These are phyloP conservation scores for Xestia xanthographa DNA, from an alignment of 2,888 invertebrate species.

Conservation along the genomic window DNA sequence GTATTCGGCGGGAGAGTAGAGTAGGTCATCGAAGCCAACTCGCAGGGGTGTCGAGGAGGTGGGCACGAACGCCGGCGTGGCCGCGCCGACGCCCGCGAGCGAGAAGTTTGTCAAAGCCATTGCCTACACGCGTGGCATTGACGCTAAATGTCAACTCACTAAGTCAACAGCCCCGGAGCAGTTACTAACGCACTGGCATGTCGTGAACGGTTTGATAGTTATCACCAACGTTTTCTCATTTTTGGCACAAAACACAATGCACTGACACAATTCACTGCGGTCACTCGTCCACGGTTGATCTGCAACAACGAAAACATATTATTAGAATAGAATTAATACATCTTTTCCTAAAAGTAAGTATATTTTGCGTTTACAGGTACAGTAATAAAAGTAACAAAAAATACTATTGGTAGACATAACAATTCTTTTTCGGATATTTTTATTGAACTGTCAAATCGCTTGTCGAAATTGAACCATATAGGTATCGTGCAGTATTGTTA, in stretches of 20 bases:
- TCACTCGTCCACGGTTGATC: constrained; percentile 74
- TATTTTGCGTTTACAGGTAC: background rate
- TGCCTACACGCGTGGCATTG: constrained; percentile 83
- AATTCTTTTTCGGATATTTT: constrained; percentile 5
- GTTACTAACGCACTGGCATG: constrained; percentile 82
- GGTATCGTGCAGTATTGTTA: constrained; percentile 71
- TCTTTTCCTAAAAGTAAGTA: background rate
- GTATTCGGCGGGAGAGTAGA: constrained; percentile 85
- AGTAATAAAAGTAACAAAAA: background rate
- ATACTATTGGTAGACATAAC: background rate
- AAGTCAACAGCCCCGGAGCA: constrained; percentile 75
- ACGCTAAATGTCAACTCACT: constrained; percentile 82
- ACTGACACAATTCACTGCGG: constrained; percentile 78
- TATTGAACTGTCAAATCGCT: constrained; percentile 24
- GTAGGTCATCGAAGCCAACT: constrained; percentile 83
- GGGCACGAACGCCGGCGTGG: constrained; percentile 80
- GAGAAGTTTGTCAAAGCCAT: constrained; percentile 89
- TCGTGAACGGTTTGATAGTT: constrained; percentile 76
- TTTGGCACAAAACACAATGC: constrained; percentile 77
- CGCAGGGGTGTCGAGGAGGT: constrained; percentile 81
- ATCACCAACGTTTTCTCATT: constrained; percentile 79
- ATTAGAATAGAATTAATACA: constrained; percentile 11
- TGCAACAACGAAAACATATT: constrained; percentile 80
- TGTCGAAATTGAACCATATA: constrained; percentile 71
- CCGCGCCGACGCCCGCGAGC: constrained; percentile 79